phyloP scores from a whole-genome alignment of 2,113 vertebrate genomes.

The Isurus oxyrinchus region DNA sequence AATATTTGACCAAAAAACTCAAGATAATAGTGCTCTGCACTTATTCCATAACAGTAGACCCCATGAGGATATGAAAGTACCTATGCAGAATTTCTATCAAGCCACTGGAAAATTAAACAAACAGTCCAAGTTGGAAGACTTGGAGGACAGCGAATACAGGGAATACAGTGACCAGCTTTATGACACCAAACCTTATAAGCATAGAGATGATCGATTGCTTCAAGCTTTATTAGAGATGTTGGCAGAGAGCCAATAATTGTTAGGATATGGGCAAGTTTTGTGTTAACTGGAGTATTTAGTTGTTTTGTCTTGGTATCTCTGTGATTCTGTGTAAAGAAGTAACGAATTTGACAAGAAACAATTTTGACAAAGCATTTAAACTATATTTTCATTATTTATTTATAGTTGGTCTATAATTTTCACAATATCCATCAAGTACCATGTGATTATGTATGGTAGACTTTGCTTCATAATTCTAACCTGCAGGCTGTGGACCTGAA shows the following conservation, averaged over 20 bases:
- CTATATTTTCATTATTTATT: conserved; percentile 35
- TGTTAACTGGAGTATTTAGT: conserved; percentile 1
- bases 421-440: background rate
- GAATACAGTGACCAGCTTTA: conserved; percentile 88
- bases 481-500: background rate
- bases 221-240: conserved; percentile 83
- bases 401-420: conserved; percentile 18
- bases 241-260: conserved; percentile 51
- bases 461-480: background rate
- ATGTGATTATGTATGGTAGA: background rate
- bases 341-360: conserved; percentile 28
- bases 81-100: conserved; percentile 72
- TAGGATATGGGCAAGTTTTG: background rate
- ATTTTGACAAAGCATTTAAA: conserved; percentile 16
- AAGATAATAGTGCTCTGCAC: conserved; percentile 46
- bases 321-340: conserved; percentile 26
- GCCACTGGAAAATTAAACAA: conserved; percentile 79
- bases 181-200: conserved; percentile 77
- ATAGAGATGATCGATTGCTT: conserved; percentile 84
- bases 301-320: conserved; percentile 20
- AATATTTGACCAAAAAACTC: conserved; percentile 70
- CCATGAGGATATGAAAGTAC: conserved; percentile 57
- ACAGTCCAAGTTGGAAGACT: conserved; percentile 57
- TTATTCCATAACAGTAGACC: background rate
- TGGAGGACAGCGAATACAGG: conserved; percentile 71